Evolutionary conservation across 1,140 invertebrate genomes (phyloP).

Genomic region (Ptiloglossa arizonensis): DNA sequence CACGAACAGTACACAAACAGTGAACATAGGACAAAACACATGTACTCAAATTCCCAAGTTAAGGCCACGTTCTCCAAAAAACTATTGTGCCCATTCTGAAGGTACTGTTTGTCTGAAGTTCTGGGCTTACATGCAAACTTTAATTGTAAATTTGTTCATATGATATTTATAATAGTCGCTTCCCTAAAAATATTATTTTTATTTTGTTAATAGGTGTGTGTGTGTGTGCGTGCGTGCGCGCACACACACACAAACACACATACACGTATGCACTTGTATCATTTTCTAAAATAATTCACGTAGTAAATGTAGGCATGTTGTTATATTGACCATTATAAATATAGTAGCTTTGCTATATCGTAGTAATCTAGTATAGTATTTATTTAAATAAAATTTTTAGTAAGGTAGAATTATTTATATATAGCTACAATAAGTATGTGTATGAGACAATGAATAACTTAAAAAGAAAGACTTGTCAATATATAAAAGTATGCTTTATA

Average conservation of each 20-base stretch:
- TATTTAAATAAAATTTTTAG: not conserved
- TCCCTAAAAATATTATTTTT: conserved; percentile 24
- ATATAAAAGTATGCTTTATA: conserved; percentile 20
- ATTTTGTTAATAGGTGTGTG: conserved; percentile 18
- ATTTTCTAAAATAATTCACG: conserved; percentile 11
- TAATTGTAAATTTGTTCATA: conserved; percentile 46
- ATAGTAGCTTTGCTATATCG: not conserved
- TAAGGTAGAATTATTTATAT: conserved; percentile 1
- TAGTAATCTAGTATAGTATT: conserved; percentile 7
- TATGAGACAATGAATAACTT: conserved; percentile 18
- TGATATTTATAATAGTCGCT: conserved; percentile 36
- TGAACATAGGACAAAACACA: conserved; percentile 73
- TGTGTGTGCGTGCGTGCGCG: too few species aligned
- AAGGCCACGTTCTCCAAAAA: conserved; percentile 78
- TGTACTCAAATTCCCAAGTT: conserved; percentile 75
- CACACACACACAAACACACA: too few species aligned
- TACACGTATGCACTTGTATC: conserved; percentile 5
- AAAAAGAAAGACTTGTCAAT: not conserved
- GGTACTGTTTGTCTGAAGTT: conserved; percentile 74
- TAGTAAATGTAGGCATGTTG: conserved; percentile 34
- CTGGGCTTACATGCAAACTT: conserved; percentile 56
- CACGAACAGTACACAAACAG: conserved; percentile 74
- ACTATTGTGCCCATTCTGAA: conserved; percentile 75
- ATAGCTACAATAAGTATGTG: not conserved
- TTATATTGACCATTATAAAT: conserved; percentile 2